Base-by-base conservation (phyloP, 2,797 vertebrate genomes). In the Sylvilagus floridanus region DNA sequence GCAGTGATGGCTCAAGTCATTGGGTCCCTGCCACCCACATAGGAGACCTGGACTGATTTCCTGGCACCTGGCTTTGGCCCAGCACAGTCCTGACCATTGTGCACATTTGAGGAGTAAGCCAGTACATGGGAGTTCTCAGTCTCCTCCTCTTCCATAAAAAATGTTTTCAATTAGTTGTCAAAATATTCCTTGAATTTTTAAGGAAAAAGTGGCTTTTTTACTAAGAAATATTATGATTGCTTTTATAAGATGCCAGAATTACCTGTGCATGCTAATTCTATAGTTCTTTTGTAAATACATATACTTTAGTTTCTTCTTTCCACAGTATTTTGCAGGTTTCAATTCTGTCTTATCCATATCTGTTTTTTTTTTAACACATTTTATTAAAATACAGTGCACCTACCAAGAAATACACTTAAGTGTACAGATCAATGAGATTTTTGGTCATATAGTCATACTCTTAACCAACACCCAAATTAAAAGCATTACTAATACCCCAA, bases 181-280 rank as follows among this genome's bases (percentile, higher is more conserved):
- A 26, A 71, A 83, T 91, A 77, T 83, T 89, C 81, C 88, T 47
- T 69, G 24, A 84, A 84, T 82, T 17, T 77, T 54, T 92, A 68
- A 77, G 37, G 30, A 26, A 62, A 62, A 21, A 62, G 71, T 77
- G 26, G 13, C 30, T 66, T 84, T 16, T 93, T 72, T 24, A 72
- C 76, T 81, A 62, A 81, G 66, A 93, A 81, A 32, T 92, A 78
- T 93, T 42, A 68, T 7, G 7, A 85, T 47, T 88, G 9, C 78
- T 87, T 91, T 73, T 62, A 54, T 69, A 88, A 86, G 21, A 73
- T 85, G 9, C 14, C 88, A 79, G 9, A 26, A 54, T 88, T 83
- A 72, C 88, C 65, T 75, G n/a, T 87, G 3, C 88, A 72, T 92
- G 11, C 24, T 87, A 91, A 21, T 91, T 83, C 21, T 69, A 87